Evolutionary conservation across 2,797 vertebrate genomes (phyloP), one percentile per base, ranked within the genome.

Genomic region (Acipenser transmontanus): DNA sequence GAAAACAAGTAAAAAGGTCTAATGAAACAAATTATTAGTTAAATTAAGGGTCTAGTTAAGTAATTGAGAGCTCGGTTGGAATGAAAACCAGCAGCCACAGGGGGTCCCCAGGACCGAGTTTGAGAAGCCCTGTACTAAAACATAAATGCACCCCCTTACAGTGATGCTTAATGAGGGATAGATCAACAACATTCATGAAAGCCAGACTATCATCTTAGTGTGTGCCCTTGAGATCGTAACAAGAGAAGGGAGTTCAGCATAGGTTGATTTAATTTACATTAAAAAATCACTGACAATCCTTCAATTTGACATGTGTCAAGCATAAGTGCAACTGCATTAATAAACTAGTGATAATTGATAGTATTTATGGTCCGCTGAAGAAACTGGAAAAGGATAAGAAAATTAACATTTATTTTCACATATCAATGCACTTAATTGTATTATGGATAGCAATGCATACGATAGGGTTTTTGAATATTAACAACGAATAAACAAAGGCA

Each of bases 281-380:
- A 72, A 76, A 34, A 82, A 87, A 86, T 86, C 83, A 83, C 77
- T 80, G 82, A 83, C 75, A 75, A 80, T 87, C 77, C 75, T 80
- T 92, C 82, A 87, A 76, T 77, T 71, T 83, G 85, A 87, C 81
- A 80, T 78, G 71, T 76, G 77, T 80, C 72, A 75, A 78, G 73
- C 81, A 78, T 77, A 88, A 85, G 78, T 80, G 82, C 77, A 84
- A 76, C 67, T 74, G 70, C 72, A 84, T 73, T 86, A 88, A 89
- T 90, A 87, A 85, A 87, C 72, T 83, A 80, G 67, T 69, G 63
- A 77, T 85, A 84, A 86, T 84, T 86, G 86, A 88, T 88, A 82
- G 69, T 76, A 75, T 77, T 81, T 6, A 47, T 61, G 8, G 12
- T 11, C 59, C 59, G 9, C 6, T 56, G 4, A 20, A 17, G 13